Evolutionary conservation across 2,888 invertebrate species (phyloP).

Genomic region (Ectemnius cavifrons): DNA sequence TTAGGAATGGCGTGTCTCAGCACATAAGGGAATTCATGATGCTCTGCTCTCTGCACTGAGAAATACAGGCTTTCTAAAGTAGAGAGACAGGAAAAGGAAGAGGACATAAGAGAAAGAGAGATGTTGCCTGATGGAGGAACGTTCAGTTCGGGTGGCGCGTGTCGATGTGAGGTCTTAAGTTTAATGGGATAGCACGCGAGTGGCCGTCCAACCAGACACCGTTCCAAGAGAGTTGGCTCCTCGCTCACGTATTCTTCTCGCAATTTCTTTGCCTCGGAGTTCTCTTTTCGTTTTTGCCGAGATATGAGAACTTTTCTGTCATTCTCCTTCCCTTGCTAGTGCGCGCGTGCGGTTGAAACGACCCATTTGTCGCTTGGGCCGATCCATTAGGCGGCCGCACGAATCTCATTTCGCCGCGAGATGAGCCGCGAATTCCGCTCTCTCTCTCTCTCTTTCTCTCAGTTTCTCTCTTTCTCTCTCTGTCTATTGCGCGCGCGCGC

Average conservation of each 20-base stretch:
- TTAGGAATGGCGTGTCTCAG: no score
- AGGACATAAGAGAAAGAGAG: no score
- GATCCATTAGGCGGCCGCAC: constrained; percentile 39
- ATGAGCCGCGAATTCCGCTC: constrained; percentile 5
- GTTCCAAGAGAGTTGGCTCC: constrained; percentile 18
- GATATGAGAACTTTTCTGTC: neutral
- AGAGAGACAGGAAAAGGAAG: no score
- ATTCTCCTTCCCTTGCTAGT: neutral
- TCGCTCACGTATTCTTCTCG: constrained; percentile 27
- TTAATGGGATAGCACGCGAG: constrained; percentile 28
- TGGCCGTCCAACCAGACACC: constrained; percentile 21
- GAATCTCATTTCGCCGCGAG: constrained; percentile 34
- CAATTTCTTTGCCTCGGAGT: neutral
- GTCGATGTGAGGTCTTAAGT: constrained; percentile 19
- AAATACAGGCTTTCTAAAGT: no score
- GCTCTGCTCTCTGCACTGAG: no score
- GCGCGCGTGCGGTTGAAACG: constrained; percentile 11
- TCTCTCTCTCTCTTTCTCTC: no score
- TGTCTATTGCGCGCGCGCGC: neutral
- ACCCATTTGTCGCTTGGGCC: constrained; percentile 45
- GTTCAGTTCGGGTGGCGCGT: neutral
- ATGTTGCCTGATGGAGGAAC: no score
- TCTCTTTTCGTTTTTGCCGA: neutral
- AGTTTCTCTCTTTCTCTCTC: neutral
- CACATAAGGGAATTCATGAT: no score